Base-by-base conservation (phyloP, 1,140 invertebrate species). In the Hycleus phaleratus region DNA sequence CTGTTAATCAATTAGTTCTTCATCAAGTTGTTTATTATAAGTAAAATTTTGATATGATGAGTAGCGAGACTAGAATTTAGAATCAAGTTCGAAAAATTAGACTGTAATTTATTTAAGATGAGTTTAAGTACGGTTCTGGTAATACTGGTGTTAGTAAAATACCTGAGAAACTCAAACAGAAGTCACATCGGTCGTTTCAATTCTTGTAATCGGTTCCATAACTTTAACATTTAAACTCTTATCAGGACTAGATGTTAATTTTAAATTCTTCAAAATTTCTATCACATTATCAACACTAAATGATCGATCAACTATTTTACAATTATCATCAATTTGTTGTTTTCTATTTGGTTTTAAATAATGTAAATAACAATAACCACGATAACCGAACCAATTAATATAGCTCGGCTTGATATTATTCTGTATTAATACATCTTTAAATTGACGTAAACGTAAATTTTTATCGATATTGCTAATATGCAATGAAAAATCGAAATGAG, bases 361-460 rank as follows among this genome's bases (percentile, higher is more conserved):
- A 63, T 85, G 84, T 26, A 86, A 70, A 49, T 80, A 83, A 65
- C 83, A 85, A 61, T 81, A 81, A 38, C 84, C 84, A 50, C 78
- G 77, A 39, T 73, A 77, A 1, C 83, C 82, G 70, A 80, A 75
- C 85, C 85, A 86, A 9, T 78, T 82, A 68, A 86, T 86, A 54
- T 80, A 78, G 51, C 76, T 81, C 38, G 82, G 83, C 65, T 82
- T 84, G 5, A 86, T 79, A 2, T 82, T 82, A 46, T 82, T 77
- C 59, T 84, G 79, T 8, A 70, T 71, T 4, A 86, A 69, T n/a
- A 81, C 83, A 43, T 78, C 78, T 63, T 85, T 85, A 57, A 86
- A 67, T 62, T 86, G 83, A 11, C 82, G 76, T 3, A 85, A 79
- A 49, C 83, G 73, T 1, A 81, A 80, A 32, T 75, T 76, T 3